phyloP scores from a whole-genome alignment of 2,113 vertebrate species.

The Odontesthes bonariensis region DNA sequence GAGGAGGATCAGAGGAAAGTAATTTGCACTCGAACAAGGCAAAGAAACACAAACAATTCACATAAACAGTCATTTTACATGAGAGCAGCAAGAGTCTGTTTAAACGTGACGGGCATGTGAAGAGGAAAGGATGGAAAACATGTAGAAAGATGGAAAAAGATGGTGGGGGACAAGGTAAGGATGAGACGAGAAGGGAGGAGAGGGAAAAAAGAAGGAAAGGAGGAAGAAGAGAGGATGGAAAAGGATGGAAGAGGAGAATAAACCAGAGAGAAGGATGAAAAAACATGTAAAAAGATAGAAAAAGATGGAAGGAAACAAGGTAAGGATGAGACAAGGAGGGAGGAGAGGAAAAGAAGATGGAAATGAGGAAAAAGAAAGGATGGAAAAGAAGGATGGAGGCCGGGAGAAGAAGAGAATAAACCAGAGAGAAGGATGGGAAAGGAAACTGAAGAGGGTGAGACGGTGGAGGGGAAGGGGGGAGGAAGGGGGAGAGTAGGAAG shows the following conservation, averaged over 20 bases:
- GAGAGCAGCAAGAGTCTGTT: too few species aligned
- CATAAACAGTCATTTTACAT: too few species aligned
- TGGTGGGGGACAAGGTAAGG: neutral
- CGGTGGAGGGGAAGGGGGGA: neutral
- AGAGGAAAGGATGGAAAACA: neutral
- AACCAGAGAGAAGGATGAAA: too few species aligned
- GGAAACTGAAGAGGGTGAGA: too few species aligned
- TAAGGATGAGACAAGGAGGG: neutral
- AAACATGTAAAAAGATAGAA: neutral
- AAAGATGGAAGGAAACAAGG: neutral
- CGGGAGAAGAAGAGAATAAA: neutral
- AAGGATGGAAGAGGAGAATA: too few species aligned
- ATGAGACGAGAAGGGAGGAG: neutral
- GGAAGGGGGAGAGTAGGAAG: too few species aligned
- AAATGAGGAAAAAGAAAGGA: neutral
- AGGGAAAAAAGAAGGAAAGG: neutral
- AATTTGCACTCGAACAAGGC: neutral
- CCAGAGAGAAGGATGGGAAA: neutral
- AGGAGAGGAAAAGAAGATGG: neutral
- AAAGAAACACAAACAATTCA: too few species aligned
- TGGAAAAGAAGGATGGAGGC: neutral
- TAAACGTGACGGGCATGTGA: neutral
- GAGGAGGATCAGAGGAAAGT: too few species aligned
- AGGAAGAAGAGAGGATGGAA: too few species aligned
- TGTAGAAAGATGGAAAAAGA: neutral